These are phyloP conservation scores for Phalacrocorax brasilianus DNA, from an alignment of 2,113 vertebrate species.

Conservation along the genomic window DNA sequence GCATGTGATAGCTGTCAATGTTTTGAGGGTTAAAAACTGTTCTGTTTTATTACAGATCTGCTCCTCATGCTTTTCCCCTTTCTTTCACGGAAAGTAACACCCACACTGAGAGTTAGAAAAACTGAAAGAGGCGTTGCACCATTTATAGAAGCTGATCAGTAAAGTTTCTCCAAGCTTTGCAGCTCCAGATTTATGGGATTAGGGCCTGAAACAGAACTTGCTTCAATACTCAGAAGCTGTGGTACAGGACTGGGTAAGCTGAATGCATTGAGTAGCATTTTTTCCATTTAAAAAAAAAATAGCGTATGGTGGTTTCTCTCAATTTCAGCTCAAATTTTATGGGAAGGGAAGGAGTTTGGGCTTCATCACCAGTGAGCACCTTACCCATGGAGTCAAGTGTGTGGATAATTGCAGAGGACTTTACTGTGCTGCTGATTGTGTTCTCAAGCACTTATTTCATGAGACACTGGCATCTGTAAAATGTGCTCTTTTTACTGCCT, in stretches of 20 bases:
- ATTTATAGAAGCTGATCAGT: constrained; percentile 36
- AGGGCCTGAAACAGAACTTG: neutral
- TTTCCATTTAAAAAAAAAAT: neutral
- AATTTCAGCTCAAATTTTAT: neutral
- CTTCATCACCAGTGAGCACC: neutral
- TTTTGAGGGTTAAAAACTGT: neutral
- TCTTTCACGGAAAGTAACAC: constrained; percentile 36
- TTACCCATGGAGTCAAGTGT: neutral
- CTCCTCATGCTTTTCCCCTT: neutral
- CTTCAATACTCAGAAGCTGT: neutral
- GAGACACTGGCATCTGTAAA: neutral
- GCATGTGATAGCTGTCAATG: neutral
- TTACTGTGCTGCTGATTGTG: neutral
- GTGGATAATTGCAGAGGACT: neutral
- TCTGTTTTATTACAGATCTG: constrained; percentile 2
- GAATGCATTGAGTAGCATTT: neutral
- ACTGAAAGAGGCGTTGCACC: constrained; percentile 22
- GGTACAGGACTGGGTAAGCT: neutral
- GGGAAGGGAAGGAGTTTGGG: neutral
- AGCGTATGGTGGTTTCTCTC: neutral
- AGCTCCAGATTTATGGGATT: neutral
- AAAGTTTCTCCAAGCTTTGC: constrained; percentile 14
- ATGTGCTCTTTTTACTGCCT: neutral
- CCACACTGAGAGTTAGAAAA: constrained; percentile 27
- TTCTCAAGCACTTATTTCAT: neutral